Base-by-base conservation (phyloP, 2,797 vertebrate genomes). In the Sparidentex hasta region DNA sequence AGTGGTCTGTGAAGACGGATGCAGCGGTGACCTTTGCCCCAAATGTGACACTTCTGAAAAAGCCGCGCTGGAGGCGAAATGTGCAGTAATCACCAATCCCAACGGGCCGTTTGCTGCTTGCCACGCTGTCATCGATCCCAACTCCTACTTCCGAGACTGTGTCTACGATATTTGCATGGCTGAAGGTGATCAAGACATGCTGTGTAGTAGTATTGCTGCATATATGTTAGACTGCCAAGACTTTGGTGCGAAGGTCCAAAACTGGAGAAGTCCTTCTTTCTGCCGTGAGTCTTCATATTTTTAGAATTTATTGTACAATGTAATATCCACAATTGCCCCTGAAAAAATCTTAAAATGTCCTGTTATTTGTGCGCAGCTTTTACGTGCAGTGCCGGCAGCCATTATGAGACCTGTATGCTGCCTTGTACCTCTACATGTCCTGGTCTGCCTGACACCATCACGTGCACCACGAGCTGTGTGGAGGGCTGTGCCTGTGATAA, bases 111-210 rank as follows among this genome's bases (percentile, higher is more conserved):
- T 97, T 75, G 80, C 80, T 0, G 33, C 88, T 0, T 97, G 96
- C 51, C 95, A 95, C 0, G 0, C 4, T 0, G 0, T 23, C 4
- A 62, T 96, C 0, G 66, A 95, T 51, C 95, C 96, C 0, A 0
- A 59, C 5, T 82, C 88, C 0, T 95, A 90, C 43, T 71, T 92
- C 41, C 73, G 80, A 0, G 82, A 95, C 5, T 97, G 96, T 2
- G 90, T 96, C n/a, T 96, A 90, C 1, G 96, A 97, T 1, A 44
- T 62, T 20, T 97, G 95, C 67, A 54, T 92, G 23, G 88, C 93
- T 9, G 69, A 89, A 0, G 94, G 92, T 2, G 87, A 95, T 33
- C 65, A 78, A 3, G 43, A 27, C 1, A 65, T 79, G 0, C 73
- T 95, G 44, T 96, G 95, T 47, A 62, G 89, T 0, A 86, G 93